Conservation (phyloP, 2,113 vertebrate species). For the Galeopterus variegatus region DNA sequence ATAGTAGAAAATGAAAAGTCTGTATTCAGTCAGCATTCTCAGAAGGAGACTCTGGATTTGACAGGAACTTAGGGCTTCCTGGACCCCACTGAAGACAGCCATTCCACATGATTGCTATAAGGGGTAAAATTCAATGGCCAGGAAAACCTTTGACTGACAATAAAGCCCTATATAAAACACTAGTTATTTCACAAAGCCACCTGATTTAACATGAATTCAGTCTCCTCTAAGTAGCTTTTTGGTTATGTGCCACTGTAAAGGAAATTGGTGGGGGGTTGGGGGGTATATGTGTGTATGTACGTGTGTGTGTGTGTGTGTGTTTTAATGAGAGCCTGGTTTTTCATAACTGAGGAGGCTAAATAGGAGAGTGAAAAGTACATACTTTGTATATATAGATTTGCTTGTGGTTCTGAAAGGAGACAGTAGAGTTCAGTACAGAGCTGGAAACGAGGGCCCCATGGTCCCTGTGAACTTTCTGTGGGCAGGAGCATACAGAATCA, state of each 20-base stretch:
- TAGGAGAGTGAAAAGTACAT: background rate
- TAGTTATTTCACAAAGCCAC: background rate
- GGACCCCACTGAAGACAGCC: background rate
- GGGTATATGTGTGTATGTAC: background rate
- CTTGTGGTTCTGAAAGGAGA: constrained; percentile 72
- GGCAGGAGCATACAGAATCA: background rate
- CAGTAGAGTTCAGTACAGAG: constrained; percentile 77
- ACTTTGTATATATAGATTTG: background rate
- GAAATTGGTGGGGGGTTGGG: background rate
- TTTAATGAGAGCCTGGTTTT: background rate
- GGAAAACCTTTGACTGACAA: background rate
- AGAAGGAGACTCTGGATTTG: constrained; percentile 40
- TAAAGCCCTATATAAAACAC: background rate
- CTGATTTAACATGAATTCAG: background rate
- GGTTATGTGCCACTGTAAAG: background rate
- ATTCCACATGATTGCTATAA: background rate
- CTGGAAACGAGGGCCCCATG: background rate
- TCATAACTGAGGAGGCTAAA: background rate
- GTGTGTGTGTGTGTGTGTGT: background rate
- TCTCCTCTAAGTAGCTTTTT: background rate
- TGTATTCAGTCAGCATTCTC: background rate
- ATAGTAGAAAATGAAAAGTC: background rate
- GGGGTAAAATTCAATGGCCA: background rate
- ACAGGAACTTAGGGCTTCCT: background rate
- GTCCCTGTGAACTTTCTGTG: background rate